phyloP scores from a whole-genome alignment of 2,113 vertebrate genomes.

The Phocoena phocoena region DNA sequence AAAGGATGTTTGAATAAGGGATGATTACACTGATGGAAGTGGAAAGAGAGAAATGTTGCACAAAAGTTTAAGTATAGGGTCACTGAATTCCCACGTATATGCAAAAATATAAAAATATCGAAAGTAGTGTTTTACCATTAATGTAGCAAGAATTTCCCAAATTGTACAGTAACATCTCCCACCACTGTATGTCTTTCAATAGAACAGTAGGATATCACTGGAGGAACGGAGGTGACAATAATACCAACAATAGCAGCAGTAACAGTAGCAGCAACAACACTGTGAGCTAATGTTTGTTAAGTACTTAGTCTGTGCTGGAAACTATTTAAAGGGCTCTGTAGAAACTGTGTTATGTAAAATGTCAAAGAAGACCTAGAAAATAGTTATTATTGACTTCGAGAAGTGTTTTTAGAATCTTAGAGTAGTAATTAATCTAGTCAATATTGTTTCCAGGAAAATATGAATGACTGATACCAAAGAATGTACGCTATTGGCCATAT shows the following conservation, averaged over 20 bases:
- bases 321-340: not conserved
- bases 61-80: not conserved
- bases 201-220: not conserved
- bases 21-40: not conserved
- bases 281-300: not conserved
- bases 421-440: slow-evolving; percentile 21
- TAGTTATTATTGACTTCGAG: not conserved
- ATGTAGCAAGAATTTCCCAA: not conserved
- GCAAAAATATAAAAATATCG: not conserved
- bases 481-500: slow-evolving; percentile 50
- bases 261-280: not conserved
- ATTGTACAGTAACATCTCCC: not conserved
- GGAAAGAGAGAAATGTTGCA: not conserved
- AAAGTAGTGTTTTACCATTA: not conserved
- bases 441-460: slow-evolving; percentile 25
- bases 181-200: not conserved
- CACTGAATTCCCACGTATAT: not conserved
- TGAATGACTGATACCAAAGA: slow-evolving; percentile 11
- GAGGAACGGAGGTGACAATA: not conserved
- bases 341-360: not conserved
- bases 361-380: not conserved
- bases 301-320: not conserved
- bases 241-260: not conserved
- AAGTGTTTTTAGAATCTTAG: not conserved
- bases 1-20: not conserved